phyloP scores from a whole-genome alignment of 2,888 invertebrate genomes.

The Chaetoderma sp. region DNA sequence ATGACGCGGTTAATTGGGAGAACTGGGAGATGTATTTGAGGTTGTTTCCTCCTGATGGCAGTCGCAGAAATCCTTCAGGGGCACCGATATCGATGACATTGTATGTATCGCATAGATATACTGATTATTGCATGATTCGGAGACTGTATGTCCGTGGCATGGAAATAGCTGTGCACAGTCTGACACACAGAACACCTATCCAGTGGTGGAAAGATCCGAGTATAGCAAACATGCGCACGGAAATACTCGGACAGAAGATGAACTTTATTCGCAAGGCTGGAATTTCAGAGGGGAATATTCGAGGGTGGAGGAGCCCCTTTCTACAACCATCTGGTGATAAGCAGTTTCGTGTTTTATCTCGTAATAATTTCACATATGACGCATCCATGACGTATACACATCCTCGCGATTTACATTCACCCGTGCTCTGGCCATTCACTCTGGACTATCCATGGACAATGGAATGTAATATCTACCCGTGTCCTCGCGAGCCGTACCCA shows the following conservation, averaged over 20 bases:
- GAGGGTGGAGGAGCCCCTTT: conserved; percentile 90
- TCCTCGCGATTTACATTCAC: conserved; percentile 87
- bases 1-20: conserved; percentile 36
- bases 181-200: conserved; percentile 69
- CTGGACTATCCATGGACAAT: conserved; percentile 76
- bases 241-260: conserved; percentile 90
- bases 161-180: conserved; percentile 93
- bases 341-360: conserved; percentile 92
- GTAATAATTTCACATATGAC: conserved; percentile 92
- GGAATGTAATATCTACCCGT: conserved; percentile 60
- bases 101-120: conserved; percentile 99
- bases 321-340: conserved; percentile 88
- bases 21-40: conserved; percentile 16
- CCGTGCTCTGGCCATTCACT: conserved; percentile 91
- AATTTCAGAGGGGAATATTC: conserved; percentile 82
- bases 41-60: conserved; percentile 39
- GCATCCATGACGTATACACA: conserved; percentile 87
- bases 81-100: conserved; percentile 89
- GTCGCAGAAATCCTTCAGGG: conserved; percentile 75
- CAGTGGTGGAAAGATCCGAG: conserved; percentile 81
- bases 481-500: conserved; percentile 64
- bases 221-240: conserved; percentile 90
- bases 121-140: conserved; percentile 89
- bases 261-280: conserved; percentile 83
- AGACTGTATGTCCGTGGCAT: neutral